A percentile compares a stretch with the other conserved stretches of the same genome.
These are phyloP conservation scores for Stomatorhinus walkeri DNA, from an alignment of 2,797 vertebrate genomes.

Conservation along the genomic window DNA sequence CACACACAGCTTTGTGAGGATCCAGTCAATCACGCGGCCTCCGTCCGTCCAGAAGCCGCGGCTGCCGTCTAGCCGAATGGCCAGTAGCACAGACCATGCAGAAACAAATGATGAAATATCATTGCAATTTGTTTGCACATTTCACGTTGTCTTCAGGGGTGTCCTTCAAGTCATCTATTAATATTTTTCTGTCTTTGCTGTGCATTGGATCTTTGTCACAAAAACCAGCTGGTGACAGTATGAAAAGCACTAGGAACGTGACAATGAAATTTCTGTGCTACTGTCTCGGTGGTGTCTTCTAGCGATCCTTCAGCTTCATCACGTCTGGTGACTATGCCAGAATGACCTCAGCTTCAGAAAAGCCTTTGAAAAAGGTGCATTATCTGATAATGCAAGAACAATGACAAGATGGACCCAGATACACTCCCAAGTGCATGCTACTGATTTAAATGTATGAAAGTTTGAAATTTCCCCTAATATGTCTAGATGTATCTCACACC, in stretches of 20 bases:
- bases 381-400: not conserved
- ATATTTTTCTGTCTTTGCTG: slow-evolving; percentile 1
- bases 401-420: not conserved
- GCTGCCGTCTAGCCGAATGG: not conserved
- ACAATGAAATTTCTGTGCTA: not conserved
- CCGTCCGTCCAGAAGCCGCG: not conserved
- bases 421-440: not conserved
- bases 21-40: not conserved
- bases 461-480: slow-evolving; percentile 13
- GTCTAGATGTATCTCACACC: not conserved
- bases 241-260: not conserved
- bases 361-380: not conserved
- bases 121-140: slow-evolving; percentile 18
- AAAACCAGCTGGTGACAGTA: slow-evolving; percentile 8
- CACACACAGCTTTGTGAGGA: not conserved
- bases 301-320: not conserved
- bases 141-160: not conserved
- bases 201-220: not conserved
- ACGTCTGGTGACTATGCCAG: not conserved
- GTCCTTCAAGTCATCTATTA: not conserved
- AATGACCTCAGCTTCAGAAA: not conserved
- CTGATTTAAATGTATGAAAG: slow-evolving; percentile 12
- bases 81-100: not conserved
- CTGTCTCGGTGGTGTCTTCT: not conserved
- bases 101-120: slow-evolving; percentile 18